Evolutionary conservation across 35 echinoderm and acorn worm genomes (phyloP), one percentile per base, ranked within the genome.

Genomic region (Apostichopus parvimensis): DNA sequence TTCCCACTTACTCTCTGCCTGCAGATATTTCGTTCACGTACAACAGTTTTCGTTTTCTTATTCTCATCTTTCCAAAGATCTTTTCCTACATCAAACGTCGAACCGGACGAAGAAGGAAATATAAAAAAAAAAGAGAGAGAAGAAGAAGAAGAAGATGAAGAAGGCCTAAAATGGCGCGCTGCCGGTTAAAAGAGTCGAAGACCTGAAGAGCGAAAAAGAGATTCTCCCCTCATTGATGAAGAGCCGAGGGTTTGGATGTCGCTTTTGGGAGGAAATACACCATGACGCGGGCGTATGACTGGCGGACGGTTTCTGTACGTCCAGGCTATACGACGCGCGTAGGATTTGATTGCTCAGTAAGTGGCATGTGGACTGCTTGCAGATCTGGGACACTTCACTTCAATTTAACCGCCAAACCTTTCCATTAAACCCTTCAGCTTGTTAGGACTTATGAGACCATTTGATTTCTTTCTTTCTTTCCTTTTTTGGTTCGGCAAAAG

Each of bases 351-450:
- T 84, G 81, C 81, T 84, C 57, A 26, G 8, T 26, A 82, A 82
- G 79, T 82, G 79, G 79, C 79, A 34, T 45, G 79, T 82, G 79
- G 79, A 82, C 28, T 82, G 79, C 79, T 82, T 56, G 53, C 56
- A 57, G 79, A 82, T 55, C 79, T 82, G 79, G 79, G 79, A 82
- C 79, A 82, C 79, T 82, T 82, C 79, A 82, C 79, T 82, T 82
- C 79, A 82, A 82, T 82, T 82, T 82, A 82, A 82, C 79, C 79
- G 79, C 79, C 79, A 82, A 82, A 82, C 79, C 79, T 82, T 82
- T 82, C 79, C 79, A 82, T 82, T 82, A 82, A 82, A 53, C 79
- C 81, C 57, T 58, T 59, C 55, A 59, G 54, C 57, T 53, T 52
- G 55, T 57, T 84, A 84, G 81, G 54, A 84, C 54, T 84, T 58